Base-by-base conservation (phyloP, 2,113 vertebrate species). In the Lampris incognitus region DNA sequence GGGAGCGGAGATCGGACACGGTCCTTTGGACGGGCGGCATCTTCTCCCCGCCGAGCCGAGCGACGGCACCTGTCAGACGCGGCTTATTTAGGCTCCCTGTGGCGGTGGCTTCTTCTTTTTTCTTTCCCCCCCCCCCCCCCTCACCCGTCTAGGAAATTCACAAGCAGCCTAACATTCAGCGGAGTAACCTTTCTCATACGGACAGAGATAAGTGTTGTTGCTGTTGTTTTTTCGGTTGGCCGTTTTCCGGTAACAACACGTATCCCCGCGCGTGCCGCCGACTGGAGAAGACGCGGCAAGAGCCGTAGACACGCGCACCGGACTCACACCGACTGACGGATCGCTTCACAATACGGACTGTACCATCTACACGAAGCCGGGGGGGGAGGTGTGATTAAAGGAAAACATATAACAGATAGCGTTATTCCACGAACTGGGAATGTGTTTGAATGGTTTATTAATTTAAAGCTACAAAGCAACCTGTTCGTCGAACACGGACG, bases 21-120 rank as follows among this genome's bases (percentile, higher is more conserved):
- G 96, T 97, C 82, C 95, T 97, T 91, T 95, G 95, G 78, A 98
- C 96, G 51, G 96, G 94, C 65, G 96, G 94, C 97, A 97, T 96
- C 92, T 24, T 84, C 90, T 56, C 61, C 77, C 13, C 79, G 42
- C 87, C 49, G 61, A 83, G 85, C 85, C 88, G 81, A 72, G 82
- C 63, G 61, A 72, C 50, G 66, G 92, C 94, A 94, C 94, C 95
- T 96, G 94, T 94, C 94, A 89, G 88, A 78, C 7, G 80, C 79
- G 61, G 88, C 81, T 84, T 6, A 55, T 76, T 74, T 69, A 36
- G 38, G 50, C 81, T 70, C 65, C 80, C 82, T 63, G 76, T 72
- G 60, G 65, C 82, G 61, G 76, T 72, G 60, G 65, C 40, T 67
- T 65, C 65, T 58, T 66, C 69, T 67, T 24, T 81, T 24, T 24